Evolutionary conservation across 2,113 vertebrate genomes (phyloP).

Genomic region (Actinemys pallida): DNA sequence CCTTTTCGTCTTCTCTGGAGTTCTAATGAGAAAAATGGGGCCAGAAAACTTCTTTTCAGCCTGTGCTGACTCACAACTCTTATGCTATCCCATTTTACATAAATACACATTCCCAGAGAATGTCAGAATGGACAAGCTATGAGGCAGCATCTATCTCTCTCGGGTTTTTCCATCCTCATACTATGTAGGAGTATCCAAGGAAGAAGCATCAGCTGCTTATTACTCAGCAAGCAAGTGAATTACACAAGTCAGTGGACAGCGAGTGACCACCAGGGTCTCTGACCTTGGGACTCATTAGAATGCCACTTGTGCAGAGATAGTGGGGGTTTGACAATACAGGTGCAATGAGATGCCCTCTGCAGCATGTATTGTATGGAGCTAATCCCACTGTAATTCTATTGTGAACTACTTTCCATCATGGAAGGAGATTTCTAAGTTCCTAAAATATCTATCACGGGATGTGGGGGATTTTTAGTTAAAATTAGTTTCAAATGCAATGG

Average conservation of each 20-base stretch:
- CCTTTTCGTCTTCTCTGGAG: neutral
- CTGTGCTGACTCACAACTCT: neutral
- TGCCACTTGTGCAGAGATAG: rapidly evolving
- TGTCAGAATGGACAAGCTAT: neutral
- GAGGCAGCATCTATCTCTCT: neutral
- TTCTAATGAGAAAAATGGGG: neutral
- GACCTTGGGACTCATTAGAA: neutral
- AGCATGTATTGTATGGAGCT: neutral
- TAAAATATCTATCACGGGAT: neutral
- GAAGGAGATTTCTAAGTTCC: neutral
- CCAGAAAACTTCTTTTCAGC: neutral
- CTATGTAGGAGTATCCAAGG: neutral
- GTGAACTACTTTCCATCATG: neutral
- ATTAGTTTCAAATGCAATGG: neutral
- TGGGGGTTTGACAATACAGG: neutral
- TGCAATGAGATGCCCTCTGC: neutral
- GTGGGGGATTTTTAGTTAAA: neutral
- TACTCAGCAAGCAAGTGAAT: neutral
- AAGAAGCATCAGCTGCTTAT: neutral
- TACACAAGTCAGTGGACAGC: neutral
- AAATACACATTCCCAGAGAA: neutral
- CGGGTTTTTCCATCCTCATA: neutral
- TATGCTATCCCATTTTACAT: neutral
- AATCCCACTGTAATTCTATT: rapidly evolving
- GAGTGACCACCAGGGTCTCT: neutral